Evolutionary conservation across 2,113 vertebrate genomes (phyloP).

Genomic region (Coregonus clupeaformis): DNA sequence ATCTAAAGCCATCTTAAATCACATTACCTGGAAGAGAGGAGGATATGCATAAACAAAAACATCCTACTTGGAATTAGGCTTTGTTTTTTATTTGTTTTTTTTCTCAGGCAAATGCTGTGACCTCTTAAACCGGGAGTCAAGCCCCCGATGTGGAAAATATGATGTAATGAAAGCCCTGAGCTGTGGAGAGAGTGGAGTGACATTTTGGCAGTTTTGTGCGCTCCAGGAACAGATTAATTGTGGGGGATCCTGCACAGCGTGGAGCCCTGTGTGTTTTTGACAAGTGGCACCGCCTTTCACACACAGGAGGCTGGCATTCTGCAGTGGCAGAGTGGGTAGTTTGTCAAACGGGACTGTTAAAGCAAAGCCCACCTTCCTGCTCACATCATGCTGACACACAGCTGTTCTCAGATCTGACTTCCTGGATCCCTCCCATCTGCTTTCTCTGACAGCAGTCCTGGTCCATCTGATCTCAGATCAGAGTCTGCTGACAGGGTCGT

Average conservation of each 20-base stretch:
- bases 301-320: too few relatives aligned
- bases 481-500: neutral
- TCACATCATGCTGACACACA: too few relatives aligned
- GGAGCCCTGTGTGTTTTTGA: conserved; percentile 5
- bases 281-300: neutral
- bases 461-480: conserved; percentile 28
- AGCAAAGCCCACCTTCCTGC: too few relatives aligned
- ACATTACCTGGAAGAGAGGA: conserved; percentile 41
- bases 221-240: neutral
- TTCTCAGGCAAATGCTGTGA: neutral
- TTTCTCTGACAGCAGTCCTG: conserved; percentile 9
- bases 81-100: neutral
- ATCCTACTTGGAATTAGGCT: neutral
- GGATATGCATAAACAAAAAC: conserved; percentile 16
- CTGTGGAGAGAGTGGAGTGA: neutral
- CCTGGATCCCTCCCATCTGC: conserved; percentile 12
- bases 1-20: conserved; percentile 34
- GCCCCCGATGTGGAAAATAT: neutral
- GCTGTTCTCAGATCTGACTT: conserved; percentile 4
- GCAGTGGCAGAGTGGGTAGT: too few relatives aligned
- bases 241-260: neutral
- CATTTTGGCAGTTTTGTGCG: neutral
- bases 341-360: too few relatives aligned
- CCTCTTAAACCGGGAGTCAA: neutral
- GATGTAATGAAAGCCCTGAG: neutral